Conservation (phyloP, 2,888 invertebrate genomes). For the Drosophila picticornis region DNA sequence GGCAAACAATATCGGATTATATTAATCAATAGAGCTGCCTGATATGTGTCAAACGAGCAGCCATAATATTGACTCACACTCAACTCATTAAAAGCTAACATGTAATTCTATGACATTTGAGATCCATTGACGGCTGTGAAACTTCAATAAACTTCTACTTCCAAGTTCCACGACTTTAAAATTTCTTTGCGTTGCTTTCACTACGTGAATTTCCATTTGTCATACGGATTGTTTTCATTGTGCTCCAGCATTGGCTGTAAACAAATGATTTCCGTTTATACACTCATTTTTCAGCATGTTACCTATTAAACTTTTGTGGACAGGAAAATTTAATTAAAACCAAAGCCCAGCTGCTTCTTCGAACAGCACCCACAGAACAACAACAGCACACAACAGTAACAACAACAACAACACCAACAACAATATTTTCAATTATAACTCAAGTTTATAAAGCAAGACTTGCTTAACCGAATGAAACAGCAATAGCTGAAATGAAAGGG, state of each 20-base stretch:
- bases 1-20: constrained; percentile 14
- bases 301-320: constrained; percentile 79
- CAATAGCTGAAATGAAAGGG: constrained; percentile 37
- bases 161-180: background rate
- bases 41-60: constrained; percentile 28
- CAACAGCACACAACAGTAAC: constrained; percentile 18
- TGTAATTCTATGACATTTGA: background rate
- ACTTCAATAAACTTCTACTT: background rate
- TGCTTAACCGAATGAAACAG: constrained; percentile 38
- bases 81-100: background rate
- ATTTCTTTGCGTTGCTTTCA: constrained; percentile 4
- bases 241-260: constrained; percentile 45
- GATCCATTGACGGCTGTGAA: background rate
- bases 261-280: constrained; percentile 70
- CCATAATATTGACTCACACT: constrained; percentile 17
- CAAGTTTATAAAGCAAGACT: constrained; percentile 71
- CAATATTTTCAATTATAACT: constrained; percentile 79
- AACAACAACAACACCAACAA: constrained; percentile 38
- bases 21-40: constrained; percentile 23
- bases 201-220: constrained; percentile 12
- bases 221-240: constrained; percentile 8
- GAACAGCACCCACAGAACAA: constrained; percentile 37
- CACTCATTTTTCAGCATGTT: constrained; percentile 76
- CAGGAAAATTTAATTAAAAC: constrained; percentile 79
- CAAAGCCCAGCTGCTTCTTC: constrained; percentile 73